Conservation (phyloP, 2,888 invertebrate genomes). For the Melieria crassipennis region DNA sequence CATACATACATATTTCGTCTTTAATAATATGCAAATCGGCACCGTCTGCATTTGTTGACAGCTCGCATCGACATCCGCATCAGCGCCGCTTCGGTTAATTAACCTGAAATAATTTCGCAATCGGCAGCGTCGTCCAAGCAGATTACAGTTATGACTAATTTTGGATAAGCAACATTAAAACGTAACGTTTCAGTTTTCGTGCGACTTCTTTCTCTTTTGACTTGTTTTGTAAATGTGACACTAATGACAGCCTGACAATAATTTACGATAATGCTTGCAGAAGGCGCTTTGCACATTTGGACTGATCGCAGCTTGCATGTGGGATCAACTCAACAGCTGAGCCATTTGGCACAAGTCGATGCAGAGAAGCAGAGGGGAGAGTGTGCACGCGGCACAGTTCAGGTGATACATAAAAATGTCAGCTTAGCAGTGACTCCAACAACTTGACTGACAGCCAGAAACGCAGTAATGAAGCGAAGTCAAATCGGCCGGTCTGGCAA, state of each 20-base stretch:
- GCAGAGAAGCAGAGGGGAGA: too few relatives aligned
- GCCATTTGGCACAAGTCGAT: too few relatives aligned
- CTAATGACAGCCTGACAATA: slow-evolving; percentile 10
- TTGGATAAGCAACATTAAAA: neutral
- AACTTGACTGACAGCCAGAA: too few relatives aligned
- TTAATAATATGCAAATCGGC: slow-evolving; percentile 20
- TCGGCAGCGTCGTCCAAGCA: slow-evolving; percentile 14
- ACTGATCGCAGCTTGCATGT: too few relatives aligned
- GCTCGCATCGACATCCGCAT: slow-evolving; percentile 22
- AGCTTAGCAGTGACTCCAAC: slow-evolving; percentile 36
- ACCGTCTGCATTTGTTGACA: slow-evolving; percentile 26
- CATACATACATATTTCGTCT: neutral
- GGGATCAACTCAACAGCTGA: too few relatives aligned
- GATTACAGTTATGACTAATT: slow-evolving; percentile 30
- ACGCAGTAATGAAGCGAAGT: too few relatives aligned
- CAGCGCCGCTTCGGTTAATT: slow-evolving; percentile 19
- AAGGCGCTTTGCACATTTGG: neutral
- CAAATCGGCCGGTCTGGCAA: too few relatives aligned
- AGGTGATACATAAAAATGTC: slow-evolving; percentile 44
- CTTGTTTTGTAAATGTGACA: slow-evolving; percentile 1
- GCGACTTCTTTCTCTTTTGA: neutral
- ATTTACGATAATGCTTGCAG: slow-evolving; percentile 22
- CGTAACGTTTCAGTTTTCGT: neutral
- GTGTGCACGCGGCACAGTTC: neutral
- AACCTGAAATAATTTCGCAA: slow-evolving; percentile 16